Conservation (phyloP, 2,888 invertebrate genomes). For the Conomelus anceps region DNA sequence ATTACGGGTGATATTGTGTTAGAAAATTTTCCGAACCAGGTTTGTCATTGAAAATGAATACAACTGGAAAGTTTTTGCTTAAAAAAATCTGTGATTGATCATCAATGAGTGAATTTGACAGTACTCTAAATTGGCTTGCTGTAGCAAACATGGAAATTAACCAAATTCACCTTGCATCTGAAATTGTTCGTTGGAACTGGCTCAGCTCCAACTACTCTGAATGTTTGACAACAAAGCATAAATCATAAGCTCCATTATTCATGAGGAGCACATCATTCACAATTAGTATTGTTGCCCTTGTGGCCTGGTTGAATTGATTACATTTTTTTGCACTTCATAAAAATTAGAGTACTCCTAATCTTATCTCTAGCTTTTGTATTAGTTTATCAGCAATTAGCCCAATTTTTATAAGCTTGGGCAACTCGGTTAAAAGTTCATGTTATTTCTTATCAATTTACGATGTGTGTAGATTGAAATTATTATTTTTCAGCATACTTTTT, state of each 20-base stretch:
- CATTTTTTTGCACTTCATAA: too few relatives aligned
- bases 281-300: too few relatives aligned
- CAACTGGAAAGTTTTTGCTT: too few relatives aligned
- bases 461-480: too few relatives aligned
- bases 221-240: neutral
- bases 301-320: too few relatives aligned
- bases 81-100: too few relatives aligned
- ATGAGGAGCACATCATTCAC: too few relatives aligned
- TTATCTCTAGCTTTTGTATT: neutral
- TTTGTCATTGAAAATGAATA: too few relatives aligned
- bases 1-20: neutral
- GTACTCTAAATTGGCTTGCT: too few relatives aligned
- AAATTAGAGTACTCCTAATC: too few relatives aligned
- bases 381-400: neutral
- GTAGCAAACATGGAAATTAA: neutral
- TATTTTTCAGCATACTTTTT: too few relatives aligned
- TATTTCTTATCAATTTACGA: neutral
- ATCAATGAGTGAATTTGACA: too few relatives aligned
- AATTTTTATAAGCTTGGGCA: neutral
- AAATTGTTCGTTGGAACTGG: neutral
- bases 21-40: neutral
- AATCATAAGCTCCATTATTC: neutral
- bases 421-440: neutral
- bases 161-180: neutral
- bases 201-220: neutral